Percentiles rank a stretch among this genome's conserved stretches.
These are phyloP conservation scores for Andrena haemorrhoa DNA, from an alignment of 2,888 invertebrate species.

Conservation along the genomic window DNA sequence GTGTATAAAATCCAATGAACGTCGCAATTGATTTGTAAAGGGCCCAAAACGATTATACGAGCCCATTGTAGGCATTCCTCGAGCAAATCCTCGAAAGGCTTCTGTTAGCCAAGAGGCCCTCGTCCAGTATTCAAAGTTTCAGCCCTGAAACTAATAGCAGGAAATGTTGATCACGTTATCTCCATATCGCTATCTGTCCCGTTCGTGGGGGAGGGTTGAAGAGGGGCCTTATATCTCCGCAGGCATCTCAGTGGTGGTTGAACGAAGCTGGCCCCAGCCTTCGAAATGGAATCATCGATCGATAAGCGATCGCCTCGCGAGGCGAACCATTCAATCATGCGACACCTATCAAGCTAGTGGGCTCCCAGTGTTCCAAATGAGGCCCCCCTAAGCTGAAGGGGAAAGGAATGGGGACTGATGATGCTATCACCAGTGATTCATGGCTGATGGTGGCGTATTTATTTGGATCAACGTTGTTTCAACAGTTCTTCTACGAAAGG, in stretches of 20 bases:
- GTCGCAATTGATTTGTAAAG: no score
- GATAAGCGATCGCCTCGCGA: conserved; percentile 75
- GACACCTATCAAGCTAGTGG: conserved; percentile 76
- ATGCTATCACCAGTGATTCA: conserved; percentile 75
- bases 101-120: conserved; percentile 41
- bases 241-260: conserved; percentile 69
- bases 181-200: conserved; percentile 78
- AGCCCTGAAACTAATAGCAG: conserved; percentile 72
- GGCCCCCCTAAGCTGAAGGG: conserved; percentile 36
- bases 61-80: conserved; percentile 22
- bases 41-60: no score
- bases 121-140: conserved; percentile 42
- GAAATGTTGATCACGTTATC: conserved; percentile 75
- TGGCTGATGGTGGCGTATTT: conserved; percentile 70
- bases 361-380: conserved; percentile 74
- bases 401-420: conserved; percentile 45
- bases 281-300: conserved; percentile 80
- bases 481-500: conserved; percentile 51
- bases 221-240: conserved; percentile 67
- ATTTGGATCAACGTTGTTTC: conserved; percentile 64
- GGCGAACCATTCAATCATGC: conserved; percentile 80
- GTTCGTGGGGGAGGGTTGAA: conserved; percentile 48
- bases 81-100: conserved; percentile 18
- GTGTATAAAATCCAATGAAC: no score
- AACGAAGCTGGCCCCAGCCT: conserved; percentile 60